Evolutionary conservation across 2,113 vertebrate species (phyloP).

Genomic region (Syngnathus typhle): DNA sequence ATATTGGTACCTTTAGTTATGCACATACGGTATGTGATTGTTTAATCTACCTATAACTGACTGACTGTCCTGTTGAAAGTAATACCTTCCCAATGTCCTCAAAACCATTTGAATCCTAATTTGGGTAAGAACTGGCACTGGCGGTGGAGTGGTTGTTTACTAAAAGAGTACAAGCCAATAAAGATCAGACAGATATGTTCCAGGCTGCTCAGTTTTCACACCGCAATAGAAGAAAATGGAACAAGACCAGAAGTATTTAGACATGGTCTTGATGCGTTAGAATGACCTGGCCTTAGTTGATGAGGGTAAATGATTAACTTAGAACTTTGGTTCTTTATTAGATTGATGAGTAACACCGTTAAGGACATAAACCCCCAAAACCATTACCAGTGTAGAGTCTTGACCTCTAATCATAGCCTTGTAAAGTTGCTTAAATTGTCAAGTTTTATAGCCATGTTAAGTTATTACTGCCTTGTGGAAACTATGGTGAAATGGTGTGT

Average conservation of each 20-base stretch:
- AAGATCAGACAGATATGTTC: slow-evolving; percentile 21
- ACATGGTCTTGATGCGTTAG: not conserved
- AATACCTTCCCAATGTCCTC: not conserved
- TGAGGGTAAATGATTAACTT: slow-evolving; percentile 21
- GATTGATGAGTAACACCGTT: not conserved
- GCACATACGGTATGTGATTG: not conserved
- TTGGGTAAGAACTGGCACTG: slow-evolving; percentile 34
- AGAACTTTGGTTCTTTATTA: not conserved
- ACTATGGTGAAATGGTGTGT: slow-evolving; percentile 6
- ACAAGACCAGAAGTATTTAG: not conserved
- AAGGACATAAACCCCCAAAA: not conserved
- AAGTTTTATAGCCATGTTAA: slow-evolving; percentile 11
- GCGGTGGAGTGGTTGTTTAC: not conserved
- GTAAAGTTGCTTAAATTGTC: slow-evolving; percentile 13
- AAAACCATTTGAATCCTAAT: slow-evolving; percentile 50
- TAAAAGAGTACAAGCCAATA: not conserved
- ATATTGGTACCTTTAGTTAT: not conserved
- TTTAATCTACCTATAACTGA: not conserved
- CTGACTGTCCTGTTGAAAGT: not conserved
- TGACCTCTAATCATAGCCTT: not conserved
- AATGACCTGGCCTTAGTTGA: not conserved
- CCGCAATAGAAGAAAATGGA: slow-evolving; percentile 8
- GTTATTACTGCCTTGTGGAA: slow-evolving; percentile 4
- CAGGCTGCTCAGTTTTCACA: slow-evolving; percentile 6
- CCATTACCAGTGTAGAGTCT: no score